phyloP scores from a whole-genome alignment of 2,888 invertebrate species.

The Prosopocoilus inquinatus region DNA sequence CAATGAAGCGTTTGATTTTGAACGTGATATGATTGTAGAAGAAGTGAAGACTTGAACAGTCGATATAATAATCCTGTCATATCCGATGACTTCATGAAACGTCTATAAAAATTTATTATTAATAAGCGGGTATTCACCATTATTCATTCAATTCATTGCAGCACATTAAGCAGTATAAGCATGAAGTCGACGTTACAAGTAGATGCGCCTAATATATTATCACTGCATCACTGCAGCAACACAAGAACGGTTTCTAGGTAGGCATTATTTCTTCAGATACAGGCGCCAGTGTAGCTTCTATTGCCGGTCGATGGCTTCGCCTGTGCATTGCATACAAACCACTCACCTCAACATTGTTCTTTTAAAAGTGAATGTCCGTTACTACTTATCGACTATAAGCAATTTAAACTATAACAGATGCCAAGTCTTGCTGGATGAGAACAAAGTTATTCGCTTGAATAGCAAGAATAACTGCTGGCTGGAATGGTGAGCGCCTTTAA shows the following conservation, averaged over 20 bases:
- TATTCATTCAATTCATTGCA: too few species aligned
- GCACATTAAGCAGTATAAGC: too few species aligned
- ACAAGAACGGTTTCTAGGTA: neutral
- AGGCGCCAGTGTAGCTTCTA: conserved; percentile 2
- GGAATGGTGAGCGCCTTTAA: too few species aligned
- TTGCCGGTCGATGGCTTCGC: conserved; percentile 1
- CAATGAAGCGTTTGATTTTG: too few species aligned
- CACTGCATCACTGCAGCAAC: conserved; percentile 1
- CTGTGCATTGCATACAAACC: conserved; percentile 4
- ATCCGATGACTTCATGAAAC: too few species aligned
- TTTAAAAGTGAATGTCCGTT: conserved; percentile 4
- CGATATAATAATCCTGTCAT: too few species aligned
- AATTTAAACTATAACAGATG: conserved; percentile 1
- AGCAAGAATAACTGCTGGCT: too few species aligned
- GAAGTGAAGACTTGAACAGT: too few species aligned
- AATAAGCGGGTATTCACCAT: too few species aligned
- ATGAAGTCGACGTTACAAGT: neutral
- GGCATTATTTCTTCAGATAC: neutral
- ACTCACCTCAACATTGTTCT: conserved; percentile 4
- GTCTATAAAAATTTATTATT: too few species aligned
- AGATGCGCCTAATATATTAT: conserved; percentile 3
- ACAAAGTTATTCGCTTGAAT: neutral
- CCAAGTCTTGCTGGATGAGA: neutral
- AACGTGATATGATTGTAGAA: too few species aligned
- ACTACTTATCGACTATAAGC: neutral